Evolutionary conservation across 2,888 invertebrate genomes (phyloP).

Genomic region (Stenoptilia bipunctidactyla): DNA sequence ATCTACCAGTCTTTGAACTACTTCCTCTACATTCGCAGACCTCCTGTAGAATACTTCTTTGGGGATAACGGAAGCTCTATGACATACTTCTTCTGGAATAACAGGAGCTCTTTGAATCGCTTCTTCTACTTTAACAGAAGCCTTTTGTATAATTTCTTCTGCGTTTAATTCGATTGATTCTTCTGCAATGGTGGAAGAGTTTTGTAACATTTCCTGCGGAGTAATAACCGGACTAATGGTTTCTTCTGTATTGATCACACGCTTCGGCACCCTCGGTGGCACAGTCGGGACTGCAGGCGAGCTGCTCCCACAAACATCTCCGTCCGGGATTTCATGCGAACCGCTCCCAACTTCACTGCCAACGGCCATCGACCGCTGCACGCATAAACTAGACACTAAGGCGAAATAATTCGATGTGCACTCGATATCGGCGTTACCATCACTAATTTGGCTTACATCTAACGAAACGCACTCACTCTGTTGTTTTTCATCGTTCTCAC

Average conservation of each 20-base stretch:
- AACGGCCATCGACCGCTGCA: neutral
- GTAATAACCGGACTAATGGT: slow-evolving; percentile 1
- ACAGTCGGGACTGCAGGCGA: neutral
- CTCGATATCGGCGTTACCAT: neutral
- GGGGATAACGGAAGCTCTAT: slow-evolving; percentile 25
- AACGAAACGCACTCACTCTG: neutral
- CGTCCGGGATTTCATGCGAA: neutral
- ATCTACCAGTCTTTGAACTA: slow-evolving; percentile 1
- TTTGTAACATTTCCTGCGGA: too few relatives aligned
- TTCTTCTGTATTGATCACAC: neutral
- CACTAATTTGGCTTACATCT: neutral
- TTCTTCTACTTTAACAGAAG: too few relatives aligned
- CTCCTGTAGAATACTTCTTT: slow-evolving; percentile 21
- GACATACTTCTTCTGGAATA: too few relatives aligned
- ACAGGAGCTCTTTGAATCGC: slow-evolving; percentile 6
- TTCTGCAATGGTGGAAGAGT: too few relatives aligned
- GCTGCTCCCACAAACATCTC: neutral
- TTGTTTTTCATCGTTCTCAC: neutral
- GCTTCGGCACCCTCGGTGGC: neutral
- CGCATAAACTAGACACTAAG: neutral
- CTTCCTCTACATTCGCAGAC: slow-evolving; percentile 9
- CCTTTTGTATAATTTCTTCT: too few relatives aligned
- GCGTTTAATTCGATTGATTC: too few relatives aligned
- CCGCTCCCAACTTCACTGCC: neutral
- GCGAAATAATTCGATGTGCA: too few relatives aligned